phyloP scores from a whole-genome alignment of 2,888 invertebrate species.

The Microplitis manilae region DNA sequence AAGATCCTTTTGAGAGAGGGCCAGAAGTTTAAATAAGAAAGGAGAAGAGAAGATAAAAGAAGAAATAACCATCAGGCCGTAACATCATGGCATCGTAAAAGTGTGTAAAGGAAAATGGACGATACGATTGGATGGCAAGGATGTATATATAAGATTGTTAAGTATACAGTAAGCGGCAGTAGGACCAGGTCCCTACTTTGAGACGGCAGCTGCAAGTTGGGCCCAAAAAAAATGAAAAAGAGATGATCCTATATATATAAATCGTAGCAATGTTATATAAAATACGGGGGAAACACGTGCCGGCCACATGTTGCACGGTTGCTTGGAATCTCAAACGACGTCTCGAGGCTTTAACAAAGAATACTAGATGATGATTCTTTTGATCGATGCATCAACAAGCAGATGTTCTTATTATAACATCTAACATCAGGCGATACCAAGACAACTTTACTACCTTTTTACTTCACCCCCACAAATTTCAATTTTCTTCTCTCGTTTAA shows the following conservation, averaged over 20 bases:
- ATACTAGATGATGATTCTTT: conserved; percentile 25
- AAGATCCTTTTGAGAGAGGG: conserved; percentile 40
- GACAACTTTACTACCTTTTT: conserved; percentile 7
- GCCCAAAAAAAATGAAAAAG: conserved; percentile 42
- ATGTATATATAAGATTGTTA: conserved; percentile 5
- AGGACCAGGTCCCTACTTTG: conserved; percentile 40
- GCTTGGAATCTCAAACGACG: conserved; percentile 60
- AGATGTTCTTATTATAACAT: conserved; percentile 26
- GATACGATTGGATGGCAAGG: neutral
- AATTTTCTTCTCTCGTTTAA: conserved; percentile 23
- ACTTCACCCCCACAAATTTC: conserved; percentile 7
- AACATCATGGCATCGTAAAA: conserved; percentile 29
- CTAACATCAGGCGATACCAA: conserved; percentile 47
- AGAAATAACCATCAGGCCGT: conserved; percentile 25
- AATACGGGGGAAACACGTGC: conserved; percentile 67
- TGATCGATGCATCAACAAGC: conserved; percentile 21
- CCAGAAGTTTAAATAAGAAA: conserved; percentile 43
- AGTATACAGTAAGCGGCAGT: conserved; percentile 10
- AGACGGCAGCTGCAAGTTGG: conserved; percentile 44
- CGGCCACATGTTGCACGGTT: conserved; percentile 69
- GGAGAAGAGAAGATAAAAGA: conserved; percentile 31
- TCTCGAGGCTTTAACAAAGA: conserved; percentile 20
- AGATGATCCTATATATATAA: conserved; percentile 36
- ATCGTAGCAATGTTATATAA: conserved; percentile 57
- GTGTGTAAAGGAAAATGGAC: conserved; percentile 29